A percentile compares a stretch with the other conserved stretches of the same genome.
phyloP scores from a whole-genome alignment of 37 sponge, comb jelly and placozoan genomes.

The Cladorhizidae sp. region DNA sequence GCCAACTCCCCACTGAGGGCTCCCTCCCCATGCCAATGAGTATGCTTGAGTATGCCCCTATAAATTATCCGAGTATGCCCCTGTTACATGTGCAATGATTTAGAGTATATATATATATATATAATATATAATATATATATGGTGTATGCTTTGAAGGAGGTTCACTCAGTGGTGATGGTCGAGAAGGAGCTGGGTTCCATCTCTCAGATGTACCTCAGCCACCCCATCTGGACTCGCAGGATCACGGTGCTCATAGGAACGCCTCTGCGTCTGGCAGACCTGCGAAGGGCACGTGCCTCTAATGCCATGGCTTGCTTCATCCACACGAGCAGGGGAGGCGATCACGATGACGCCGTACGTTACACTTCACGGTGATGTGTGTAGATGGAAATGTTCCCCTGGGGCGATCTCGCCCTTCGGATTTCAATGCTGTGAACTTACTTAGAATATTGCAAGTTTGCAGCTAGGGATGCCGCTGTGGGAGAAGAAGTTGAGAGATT shows the following conservation, averaged over 20 bases:
- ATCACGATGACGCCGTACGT: constrained; percentile 65
- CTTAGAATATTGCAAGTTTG: no score
- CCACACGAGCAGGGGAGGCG: constrained; percentile 27
- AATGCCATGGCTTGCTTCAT: constrained; percentile 72
- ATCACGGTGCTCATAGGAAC: constrained; percentile 67
- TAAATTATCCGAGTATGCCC: no score
- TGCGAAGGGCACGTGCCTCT: constrained; percentile 51
- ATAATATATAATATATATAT: no score
- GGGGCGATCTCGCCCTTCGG: no score
- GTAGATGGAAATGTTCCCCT: background rate
- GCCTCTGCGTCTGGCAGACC: constrained; percentile 52
- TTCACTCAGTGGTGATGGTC: constrained; percentile 37
- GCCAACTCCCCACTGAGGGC: no score
- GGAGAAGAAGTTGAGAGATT: no score
- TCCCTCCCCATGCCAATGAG: no score
- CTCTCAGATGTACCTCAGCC: constrained; percentile 35
- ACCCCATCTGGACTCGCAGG: constrained; percentile 66
- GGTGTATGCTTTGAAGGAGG: constrained; percentile 5
- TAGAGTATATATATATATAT: no score
- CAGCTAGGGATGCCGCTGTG: no score
- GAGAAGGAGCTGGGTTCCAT: constrained; percentile 32
- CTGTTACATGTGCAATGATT: no score
- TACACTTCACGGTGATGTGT: background rate
- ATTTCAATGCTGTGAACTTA: no score
- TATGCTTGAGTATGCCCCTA: no score